Base-by-base conservation (phyloP, 2,888 invertebrate species). In the Gymnosoma rotundatum region DNA sequence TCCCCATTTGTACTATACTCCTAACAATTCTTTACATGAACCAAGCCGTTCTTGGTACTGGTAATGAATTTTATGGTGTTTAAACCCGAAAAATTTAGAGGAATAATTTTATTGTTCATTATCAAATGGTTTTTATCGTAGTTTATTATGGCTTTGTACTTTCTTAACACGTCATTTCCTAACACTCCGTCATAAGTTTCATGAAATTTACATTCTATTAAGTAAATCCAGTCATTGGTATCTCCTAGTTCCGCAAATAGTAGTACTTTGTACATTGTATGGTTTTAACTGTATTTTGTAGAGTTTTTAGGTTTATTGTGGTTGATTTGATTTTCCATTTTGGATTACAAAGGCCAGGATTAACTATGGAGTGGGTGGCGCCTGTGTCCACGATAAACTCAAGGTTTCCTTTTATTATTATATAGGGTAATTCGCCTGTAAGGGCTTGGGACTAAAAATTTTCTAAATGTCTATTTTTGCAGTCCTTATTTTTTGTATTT, bases 301-400 rank as follows among this genome's bases (percentile, higher is more conserved):
- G 32, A 25, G 48, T 48, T 48, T 64, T 64, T 1, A 48, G 9
- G 14, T 16, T 45, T 16, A 45, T 45, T 14, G 45, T 45, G 8
- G 21, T 3, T n/a, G 63, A 48, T 12, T 48, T 14, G 1, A 20
- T 63, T 63, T 25, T 63, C 63, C 63, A 63, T 45, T 63, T 48
- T 6, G 63, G 45, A 45, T 63, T 16, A 25, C 63, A 63, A 0
- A 48, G 25, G 25, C 48, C 64, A 6, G 48, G 25, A 18, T n/a
- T 64, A n/a, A 48, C 60, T 25, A 72, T 72, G 0, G 58, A 74
- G 48, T 54, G 42, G 5, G 73, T 74, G n/a, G 73, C 63, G 4
- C 73, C 63, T 8, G 42, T 63, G 10, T 67, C 25, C 48, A 64
- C 32, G 0, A 64, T 25, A 25, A 48, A 64, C 2, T 32, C 48